Evolutionary conservation across 2,797 vertebrate species (phyloP).

Genomic region (Arrhamphus sclerolepis): DNA sequence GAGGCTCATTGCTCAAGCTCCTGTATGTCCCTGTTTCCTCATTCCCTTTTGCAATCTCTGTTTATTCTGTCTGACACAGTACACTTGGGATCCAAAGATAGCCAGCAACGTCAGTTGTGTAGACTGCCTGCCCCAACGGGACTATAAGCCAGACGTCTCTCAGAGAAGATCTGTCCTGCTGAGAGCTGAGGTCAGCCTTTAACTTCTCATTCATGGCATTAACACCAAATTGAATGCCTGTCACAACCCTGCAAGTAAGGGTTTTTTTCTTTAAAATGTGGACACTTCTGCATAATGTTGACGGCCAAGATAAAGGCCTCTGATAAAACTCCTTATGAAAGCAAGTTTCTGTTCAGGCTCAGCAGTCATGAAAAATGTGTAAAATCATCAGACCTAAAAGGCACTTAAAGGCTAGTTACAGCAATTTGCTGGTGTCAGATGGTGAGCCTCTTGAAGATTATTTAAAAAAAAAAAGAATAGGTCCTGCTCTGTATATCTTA

Average conservation of each 20-base stretch:
- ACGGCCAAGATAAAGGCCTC: constrained; percentile 55
- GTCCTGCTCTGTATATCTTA: constrained; percentile 47
- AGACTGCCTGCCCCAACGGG: constrained; percentile 75
- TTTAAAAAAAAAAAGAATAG: constrained; percentile 36
- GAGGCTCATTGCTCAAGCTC: constrained; percentile 46
- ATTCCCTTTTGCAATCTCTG: constrained; percentile 33
- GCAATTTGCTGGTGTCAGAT: constrained; percentile 62
- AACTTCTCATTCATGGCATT: constrained; percentile 59
- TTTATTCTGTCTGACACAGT: constrained; percentile 72
- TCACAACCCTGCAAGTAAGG: constrained; percentile 66
- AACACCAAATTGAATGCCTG: constrained; percentile 61
- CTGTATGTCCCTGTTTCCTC: constrained; percentile 5
- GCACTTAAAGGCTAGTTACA: constrained; percentile 61
- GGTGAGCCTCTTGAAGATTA: constrained; percentile 53
- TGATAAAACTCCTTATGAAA: constrained; percentile 65
- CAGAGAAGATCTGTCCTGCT: constrained; percentile 65
- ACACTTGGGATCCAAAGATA: constrained; percentile 66
- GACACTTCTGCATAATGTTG: constrained; percentile 64
- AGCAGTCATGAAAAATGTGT: constrained; percentile 59
- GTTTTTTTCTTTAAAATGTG: constrained; percentile 51
- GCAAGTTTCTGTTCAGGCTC: constrained; percentile 61
- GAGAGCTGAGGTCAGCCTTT: constrained; percentile 79
- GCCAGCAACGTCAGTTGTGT: constrained; percentile 67
- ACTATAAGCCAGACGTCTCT: constrained; percentile 69
- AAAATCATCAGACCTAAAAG: constrained; percentile 59